phyloP scores from a whole-genome alignment of 2,797 vertebrate species.

The Arremon aurantiirostris region DNA sequence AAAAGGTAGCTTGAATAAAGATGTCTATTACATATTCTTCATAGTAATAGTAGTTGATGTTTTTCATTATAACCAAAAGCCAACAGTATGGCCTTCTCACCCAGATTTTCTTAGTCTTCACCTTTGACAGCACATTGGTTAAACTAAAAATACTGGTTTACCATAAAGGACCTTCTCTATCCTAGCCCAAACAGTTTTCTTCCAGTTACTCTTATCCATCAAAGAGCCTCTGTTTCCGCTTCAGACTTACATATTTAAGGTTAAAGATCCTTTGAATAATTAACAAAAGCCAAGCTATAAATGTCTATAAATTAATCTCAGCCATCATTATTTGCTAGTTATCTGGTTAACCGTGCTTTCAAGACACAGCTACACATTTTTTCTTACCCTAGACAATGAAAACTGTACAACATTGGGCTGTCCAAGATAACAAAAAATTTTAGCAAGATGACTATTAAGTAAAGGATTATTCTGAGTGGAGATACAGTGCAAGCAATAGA shows the following conservation, averaged over 20 bases:
- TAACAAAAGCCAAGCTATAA: background rate
- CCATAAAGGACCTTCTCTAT: background rate
- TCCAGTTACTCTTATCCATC: background rate
- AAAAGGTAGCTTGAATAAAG: background rate
- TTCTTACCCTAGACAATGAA: background rate
- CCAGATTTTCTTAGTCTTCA: background rate
- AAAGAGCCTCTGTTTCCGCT: background rate
- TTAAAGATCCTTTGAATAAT: background rate
- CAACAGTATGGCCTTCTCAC: background rate
- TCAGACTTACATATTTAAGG: background rate
- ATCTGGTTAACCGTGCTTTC: background rate
- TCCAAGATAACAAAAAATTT: background rate
- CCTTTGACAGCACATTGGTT: background rate
- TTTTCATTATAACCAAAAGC: background rate
- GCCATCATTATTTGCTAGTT: background rate
- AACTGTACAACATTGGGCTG: background rate
- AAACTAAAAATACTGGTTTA: background rate
- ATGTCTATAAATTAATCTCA: background rate
- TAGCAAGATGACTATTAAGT: background rate
- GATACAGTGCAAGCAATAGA: background rate
- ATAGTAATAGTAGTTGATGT: background rate
- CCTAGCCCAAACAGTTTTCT: background rate
- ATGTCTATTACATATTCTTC: background rate
- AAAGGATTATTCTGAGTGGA: background rate
- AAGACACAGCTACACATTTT: background rate